These are phyloP conservation scores for Chiridota heheva DNA, from an alignment of 35 echinoderm and acorn worm species.

Conservation along the genomic window DNA sequence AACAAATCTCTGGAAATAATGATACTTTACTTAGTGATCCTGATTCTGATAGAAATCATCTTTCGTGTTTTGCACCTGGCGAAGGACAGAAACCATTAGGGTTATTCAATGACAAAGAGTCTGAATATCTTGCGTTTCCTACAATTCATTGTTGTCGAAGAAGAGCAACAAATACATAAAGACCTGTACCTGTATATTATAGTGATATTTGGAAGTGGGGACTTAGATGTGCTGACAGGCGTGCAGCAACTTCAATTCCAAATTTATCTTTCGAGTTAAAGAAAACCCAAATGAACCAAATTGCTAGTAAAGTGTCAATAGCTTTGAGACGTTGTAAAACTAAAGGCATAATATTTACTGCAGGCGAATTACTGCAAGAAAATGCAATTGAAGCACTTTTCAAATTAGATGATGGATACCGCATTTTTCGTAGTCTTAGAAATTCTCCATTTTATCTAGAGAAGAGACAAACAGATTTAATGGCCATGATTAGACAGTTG, in stretches of 20 bases:
- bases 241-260: background rate
- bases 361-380: background rate
- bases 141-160: slow-evolving; percentile 1
- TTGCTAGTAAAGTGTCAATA: background rate
- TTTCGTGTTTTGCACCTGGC: too few relatives aligned
- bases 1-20: too few relatives aligned
- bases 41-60: too few relatives aligned
- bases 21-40: too few relatives aligned
- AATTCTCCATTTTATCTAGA: background rate
- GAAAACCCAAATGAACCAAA: slow-evolving; percentile 22
- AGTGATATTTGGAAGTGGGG: slow-evolving; percentile 18
- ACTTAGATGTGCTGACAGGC: background rate
- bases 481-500: background rate
- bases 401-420: slow-evolving; percentile 30
- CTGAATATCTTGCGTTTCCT: slow-evolving; percentile 26
- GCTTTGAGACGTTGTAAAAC: slow-evolving; percentile 4
- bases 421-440: slow-evolving; percentile 11
- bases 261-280: slow-evolving; percentile 20
- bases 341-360: background rate
- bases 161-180: background rate
- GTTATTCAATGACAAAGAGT: background rate
- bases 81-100: too few relatives aligned
- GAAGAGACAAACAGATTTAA: background rate
- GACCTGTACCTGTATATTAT: background rate
- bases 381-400: background rate